Evolutionary conservation across 1,140 invertebrate genomes (phyloP), one percentile per base, ranked within the genome.

Genomic region (Tribolium castaneum): DNA sequence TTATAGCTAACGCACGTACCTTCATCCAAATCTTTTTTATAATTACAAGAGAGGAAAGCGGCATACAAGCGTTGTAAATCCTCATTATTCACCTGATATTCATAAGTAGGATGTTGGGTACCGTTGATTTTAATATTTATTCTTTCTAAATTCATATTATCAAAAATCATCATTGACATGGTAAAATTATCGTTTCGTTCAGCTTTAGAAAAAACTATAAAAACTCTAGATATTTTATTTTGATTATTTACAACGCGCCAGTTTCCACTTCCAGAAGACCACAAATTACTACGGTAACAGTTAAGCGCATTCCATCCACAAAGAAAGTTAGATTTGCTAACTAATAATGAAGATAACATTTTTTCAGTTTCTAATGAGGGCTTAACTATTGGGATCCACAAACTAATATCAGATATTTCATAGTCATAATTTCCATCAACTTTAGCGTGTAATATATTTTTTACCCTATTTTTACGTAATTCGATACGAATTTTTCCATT

Each of bases 11-110:
- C 52, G 52, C 51, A 75, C 73, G 51, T 75, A 45, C 73, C 73
- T 75, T 75, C 73, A 34, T 75, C 73, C 54, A 75, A 75, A 75
- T 75, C 73, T 75, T 56, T 75, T 75, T 74, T 73, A 70, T 70
- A 70, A 70, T 70, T 70, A 70, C 66, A 70, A 39, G 66, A 70
- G 39, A 70, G 66, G 66, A 70, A 70, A 45, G 66, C 66, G 16
- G 66, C 66, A 35, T 35, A 70, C 66, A 35, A 70, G 35, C 66
- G 66, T 70, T 70, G 66, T 70, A 70, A 70, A 70, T 70, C 66
- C 66, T 45, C 34, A 70, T 70, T 70, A 54, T 54, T 54, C 52
- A 54, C 52, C 52, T 54, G 52, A 54, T 54, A 54, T 54, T 54
- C 52, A 13, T 54, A 54, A 54, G 52, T 54, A 54, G 52, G 52